Base-by-base conservation (phyloP, 1,140 invertebrate genomes). In the Euura lappo region DNA sequence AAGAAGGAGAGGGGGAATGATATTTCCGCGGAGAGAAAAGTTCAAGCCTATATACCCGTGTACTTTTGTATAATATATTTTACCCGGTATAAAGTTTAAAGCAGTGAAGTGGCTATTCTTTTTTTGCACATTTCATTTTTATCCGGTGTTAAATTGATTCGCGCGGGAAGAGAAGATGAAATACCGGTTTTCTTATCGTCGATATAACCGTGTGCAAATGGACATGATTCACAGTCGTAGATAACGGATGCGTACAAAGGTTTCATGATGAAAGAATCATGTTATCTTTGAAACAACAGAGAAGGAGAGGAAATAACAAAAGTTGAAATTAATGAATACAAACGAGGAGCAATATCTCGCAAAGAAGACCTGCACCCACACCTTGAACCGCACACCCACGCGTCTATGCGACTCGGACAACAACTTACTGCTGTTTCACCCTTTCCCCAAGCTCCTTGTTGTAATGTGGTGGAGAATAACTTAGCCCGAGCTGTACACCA, bases 281-380 rank as follows among this genome's bases (percentile, higher is more conserved):
- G 51, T 6, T 60, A n/a, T 3, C 13, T 60, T 28, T 60, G 10
- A 60, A 60, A 60, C 51, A n/a, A 3, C 3, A 8, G 51, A 8
- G 3, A 6, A 11, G 8, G 10, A 3, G 51, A 3, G 4, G 3
- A 8, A 60, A 60, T 11, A 60, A 60, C 51, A 60, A 60, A 60
- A 60, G 51, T 60, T 60, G 8, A n/a, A 60, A 60, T 60, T 60
- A 60, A 60, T 60, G 51, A 60, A 60, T 60, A 60, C 51, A 60
- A 60, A 60, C 51, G 51, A 60, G 51, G 13, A 60, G 51, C 51
- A 60, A 60, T 60, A 28, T 28, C 28, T 28, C 28, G 28, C 28
- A 1, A 28, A 0, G 28, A 1, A 28, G 28, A 28, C 28, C 28
- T 28, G 28, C 28, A 28, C 28, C 28, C 28, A 28, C 28, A 28